Evolutionary conservation across 2,888 invertebrate species (phyloP), one percentile per base, ranked within the genome.

Genomic region (Poecilobothrus nobilitatus): DNA sequence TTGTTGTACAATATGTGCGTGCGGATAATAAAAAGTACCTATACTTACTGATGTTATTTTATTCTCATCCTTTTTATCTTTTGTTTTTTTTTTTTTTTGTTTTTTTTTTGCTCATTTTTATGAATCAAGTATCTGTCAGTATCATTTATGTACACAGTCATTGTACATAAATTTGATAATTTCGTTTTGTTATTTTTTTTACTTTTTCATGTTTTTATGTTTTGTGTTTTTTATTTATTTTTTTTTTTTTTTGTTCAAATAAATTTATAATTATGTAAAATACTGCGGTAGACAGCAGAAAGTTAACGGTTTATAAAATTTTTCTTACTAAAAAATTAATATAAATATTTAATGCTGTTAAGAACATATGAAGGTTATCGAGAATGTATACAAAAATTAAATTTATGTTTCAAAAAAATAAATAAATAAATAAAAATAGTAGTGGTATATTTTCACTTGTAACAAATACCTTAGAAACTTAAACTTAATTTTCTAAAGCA

Each of bases 91-190:
- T 5, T 34, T 53, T 53, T 53, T 53, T 53, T 53, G 18, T 12
- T 53, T 53, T 53, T 53, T 18, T 53, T 18, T 53, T 53, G 53
- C 18, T 53, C 6, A 53, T 53, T 18, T 53, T 53, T 53, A 53
- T 53, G 53, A 53, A 53, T 53, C 53, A 53, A 53, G 53, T 53
- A 53, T 53, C 53, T 53, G 53, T 53, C 53, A 53, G 53, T 53
- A 53, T 53, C 53, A 53, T 53, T 53, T 53, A 53, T 18, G 53
- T 53, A 53, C 53, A 53, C 53, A 41, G 53, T 53, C 53, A 53
- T 53, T 53, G 15, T 53, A 1, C 53, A 53, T 53, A 53, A 53
- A 18, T 53, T 53, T 53, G 12, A 6, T 18, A 53, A 18, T 12
- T 18, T 53, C n/a, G n/a, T n/a, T 41, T 53, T 53, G 6, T 53